phyloP scores from a whole-genome alignment of 2,888 invertebrate species.

The Encarsia formosa region DNA sequence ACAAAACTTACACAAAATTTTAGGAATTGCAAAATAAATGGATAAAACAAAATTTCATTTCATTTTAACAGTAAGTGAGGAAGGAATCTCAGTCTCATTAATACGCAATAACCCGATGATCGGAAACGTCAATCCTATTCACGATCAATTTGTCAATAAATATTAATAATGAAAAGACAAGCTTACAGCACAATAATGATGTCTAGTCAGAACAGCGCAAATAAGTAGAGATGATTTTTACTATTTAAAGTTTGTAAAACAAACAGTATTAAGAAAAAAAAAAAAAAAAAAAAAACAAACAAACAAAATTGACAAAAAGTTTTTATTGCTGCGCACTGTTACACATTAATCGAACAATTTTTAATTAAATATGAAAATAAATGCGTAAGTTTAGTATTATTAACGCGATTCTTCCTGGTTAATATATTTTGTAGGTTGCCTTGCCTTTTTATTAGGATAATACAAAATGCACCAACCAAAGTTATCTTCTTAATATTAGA shows the following conservation, averaged over 20 bases:
- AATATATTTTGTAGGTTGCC: constrained; percentile 1
- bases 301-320: constrained; percentile 6
- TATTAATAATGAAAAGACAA: constrained; percentile 2
- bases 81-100: neutral
- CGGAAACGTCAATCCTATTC: constrained; percentile 1
- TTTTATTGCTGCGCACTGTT: constrained; percentile 8
- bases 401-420: constrained; percentile 14
- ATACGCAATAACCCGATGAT: constrained; percentile 1
- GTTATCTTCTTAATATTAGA: constrained; percentile 5
- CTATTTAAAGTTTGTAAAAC: constrained; percentile 15
- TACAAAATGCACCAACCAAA: constrained; percentile 13
- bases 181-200: constrained; percentile 16
- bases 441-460: constrained; percentile 3
- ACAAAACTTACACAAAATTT: constrained; percentile 10
- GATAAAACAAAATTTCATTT: too few species aligned
- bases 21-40: constrained; percentile 1
- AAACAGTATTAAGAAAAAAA: constrained; percentile 21
- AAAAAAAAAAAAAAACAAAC: constrained; percentile 7
- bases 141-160: constrained; percentile 11
- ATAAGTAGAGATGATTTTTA: constrained; percentile 13
- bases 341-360: constrained; percentile 10
- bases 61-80: too few species aligned
- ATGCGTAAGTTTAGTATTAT: constrained; percentile 8
- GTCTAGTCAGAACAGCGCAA: constrained; percentile 24
- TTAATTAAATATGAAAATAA: constrained; percentile 1